Base-by-base conservation (phyloP, 2,888 invertebrate species). In the Chalcis sispes region DNA sequence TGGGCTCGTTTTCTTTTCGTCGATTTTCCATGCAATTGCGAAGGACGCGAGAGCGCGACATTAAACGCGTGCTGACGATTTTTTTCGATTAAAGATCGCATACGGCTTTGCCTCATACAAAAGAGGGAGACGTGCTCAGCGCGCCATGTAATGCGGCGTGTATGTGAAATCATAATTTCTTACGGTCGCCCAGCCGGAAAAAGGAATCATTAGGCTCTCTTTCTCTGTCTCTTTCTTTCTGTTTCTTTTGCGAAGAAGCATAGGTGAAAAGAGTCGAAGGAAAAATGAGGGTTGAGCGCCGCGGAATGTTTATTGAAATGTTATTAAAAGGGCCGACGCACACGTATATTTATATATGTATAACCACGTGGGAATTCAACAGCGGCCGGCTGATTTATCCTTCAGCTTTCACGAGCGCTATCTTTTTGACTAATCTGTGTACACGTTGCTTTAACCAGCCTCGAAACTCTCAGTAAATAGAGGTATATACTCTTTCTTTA, bases 381-480 rank as follows among this genome's bases (percentile, higher is more conserved):
- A n/a, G n/a, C n/a, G n/a, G n/a, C n/a, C 32, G 32, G 13, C 1
- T 65, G 65, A 72, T 72, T 72, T 72, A 56, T 72, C 40, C 72
- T 10, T 27, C 5, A 13, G 15, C 36, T 18, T 8, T n/a, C 8
- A 3, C 18, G n/a, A n/a, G 8, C 58, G 50, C 46, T 67, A 74
- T 74, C 73, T 61, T 74, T 66, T 67, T 67, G 73, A 75, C 64
- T 70, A 64, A 58, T 75, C 50, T 58, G 40, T 50, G n/a, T n/a
- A n/a, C n/a, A n/a, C 32, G 29, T n/a, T 10, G 66, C 23, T 56
- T 48, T 27, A 27, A 40, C n/a, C 61, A 59, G 32, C 25, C 18
- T 64, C 36, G 56, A 46, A 54, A 20, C 10, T 3, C 29, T 29
- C 32, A 36, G 48, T 58, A 65, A 72, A 66, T 59, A 50, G 50